Base-by-base conservation (phyloP, 2,797 vertebrate species). In the Otolemur crassicaudatus region DNA sequence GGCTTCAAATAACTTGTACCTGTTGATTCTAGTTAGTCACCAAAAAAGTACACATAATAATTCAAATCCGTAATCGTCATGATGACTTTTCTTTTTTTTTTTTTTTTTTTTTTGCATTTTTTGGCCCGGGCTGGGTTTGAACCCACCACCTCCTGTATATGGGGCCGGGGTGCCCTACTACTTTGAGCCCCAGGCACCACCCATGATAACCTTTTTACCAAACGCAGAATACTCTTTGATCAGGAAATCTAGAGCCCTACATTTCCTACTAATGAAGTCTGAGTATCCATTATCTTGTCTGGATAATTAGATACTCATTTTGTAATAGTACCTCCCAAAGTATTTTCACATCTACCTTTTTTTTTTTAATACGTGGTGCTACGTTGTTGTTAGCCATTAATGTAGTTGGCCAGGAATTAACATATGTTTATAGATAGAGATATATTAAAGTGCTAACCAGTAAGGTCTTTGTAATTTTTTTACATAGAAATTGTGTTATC, bases 241-340 rank as follows among this genome's bases (percentile, higher is more conserved):
- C 22, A 65, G 43, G 37, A 79, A 96, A 77, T 90, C 29, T 79
- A 23, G 75, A 92, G 91, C n/a, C 6, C 29, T 82, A 53, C 8
- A 19, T 2, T 49, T 95, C 58, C 79, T 94, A 8, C 22, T 72
- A 77, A 92, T 76, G 63, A 94, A 87, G 49, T 70, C 31, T 58
- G 65, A 73, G n/a, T 63, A 93, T 84, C 17, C 11, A 37, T 56
- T 85, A 65, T 81, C 43, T 95, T 88, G 23, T 34, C 79, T 76
- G 10, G 94, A 72, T 94, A 79, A 43, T 61, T 81, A 72, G 10
- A 22, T 80, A 72, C 19, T 65, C 9, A 94, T 75, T 75, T 85
- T 69, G 6, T 83, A 46, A 40, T 53, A 92, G 29, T 92, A 37
- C 79, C 86, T 79, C 29, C 3, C 19, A 82, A 97, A 93, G 43